phyloP scores from a whole-genome alignment of 2,888 invertebrate genomes.

The Drosophila birchii region DNA sequence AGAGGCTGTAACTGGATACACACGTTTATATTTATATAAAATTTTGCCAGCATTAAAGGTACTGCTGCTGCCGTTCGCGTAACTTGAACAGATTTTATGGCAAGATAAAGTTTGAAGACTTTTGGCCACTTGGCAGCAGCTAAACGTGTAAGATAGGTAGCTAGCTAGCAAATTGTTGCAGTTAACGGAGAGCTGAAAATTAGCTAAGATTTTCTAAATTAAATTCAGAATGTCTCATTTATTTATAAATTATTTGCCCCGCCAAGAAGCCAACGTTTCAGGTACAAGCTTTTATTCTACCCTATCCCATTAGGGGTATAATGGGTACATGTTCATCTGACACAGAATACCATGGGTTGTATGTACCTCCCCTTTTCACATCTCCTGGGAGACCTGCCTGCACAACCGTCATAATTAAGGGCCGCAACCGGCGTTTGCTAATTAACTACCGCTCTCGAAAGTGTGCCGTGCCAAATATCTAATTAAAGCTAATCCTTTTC shows the following conservation, averaged over 20 bases:
- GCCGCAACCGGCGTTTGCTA: conserved; percentile 43
- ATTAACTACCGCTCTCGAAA: conserved; percentile 52
- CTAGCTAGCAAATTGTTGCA: background rate
- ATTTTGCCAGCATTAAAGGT: conserved; percentile 4
- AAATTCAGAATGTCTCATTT: background rate
- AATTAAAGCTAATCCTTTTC: conserved; percentile 67
- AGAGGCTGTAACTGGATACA: conserved; percentile 16
- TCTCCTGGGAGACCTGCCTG: conserved; percentile 3
- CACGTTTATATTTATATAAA: conserved; percentile 26
- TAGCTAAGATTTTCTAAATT: background rate
- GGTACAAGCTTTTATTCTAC: background rate
- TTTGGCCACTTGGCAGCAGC: conserved; percentile 1
- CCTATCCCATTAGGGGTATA: background rate
- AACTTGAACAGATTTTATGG: conserved; percentile 27
- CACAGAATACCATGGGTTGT: background rate
- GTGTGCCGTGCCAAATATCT: conserved; percentile 39
- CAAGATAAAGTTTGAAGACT: background rate
- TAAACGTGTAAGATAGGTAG: background rate
- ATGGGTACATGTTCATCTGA: background rate
- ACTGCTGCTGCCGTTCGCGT: conserved; percentile 2
- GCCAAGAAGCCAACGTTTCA: background rate
- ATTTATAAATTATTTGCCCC: background rate
- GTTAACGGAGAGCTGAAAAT: background rate
- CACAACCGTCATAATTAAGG: conserved; percentile 36
- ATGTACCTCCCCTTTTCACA: background rate